Conservation (phyloP, 2,113 vertebrate genomes). For the Balaenoptera acutorostrata region DNA sequence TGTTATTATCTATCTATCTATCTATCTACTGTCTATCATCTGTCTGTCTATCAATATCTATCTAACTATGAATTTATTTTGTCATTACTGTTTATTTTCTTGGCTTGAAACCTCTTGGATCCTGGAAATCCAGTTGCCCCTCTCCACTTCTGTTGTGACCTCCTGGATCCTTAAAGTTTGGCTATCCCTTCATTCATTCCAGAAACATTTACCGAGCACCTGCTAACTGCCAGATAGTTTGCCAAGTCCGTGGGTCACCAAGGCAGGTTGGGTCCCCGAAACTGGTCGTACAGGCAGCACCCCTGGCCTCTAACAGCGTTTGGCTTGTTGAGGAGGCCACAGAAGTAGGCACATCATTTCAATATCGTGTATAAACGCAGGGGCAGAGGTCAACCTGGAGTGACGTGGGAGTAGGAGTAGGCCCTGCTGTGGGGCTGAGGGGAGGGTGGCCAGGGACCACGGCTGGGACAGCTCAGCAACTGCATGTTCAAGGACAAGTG, state of each 20-base stretch:
- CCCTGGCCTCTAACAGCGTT: background rate
- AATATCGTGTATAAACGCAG: background rate
- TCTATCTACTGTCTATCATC: background rate
- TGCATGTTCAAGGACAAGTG: background rate
- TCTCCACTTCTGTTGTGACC: background rate
- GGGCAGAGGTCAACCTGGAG: background rate
- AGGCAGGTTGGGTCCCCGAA: background rate
- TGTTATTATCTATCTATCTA: background rate
- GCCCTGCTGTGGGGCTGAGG: background rate
- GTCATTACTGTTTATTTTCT: background rate
- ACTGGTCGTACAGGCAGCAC: background rate
- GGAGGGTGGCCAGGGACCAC: background rate
- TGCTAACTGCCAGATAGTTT: background rate
- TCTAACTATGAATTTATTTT: background rate
- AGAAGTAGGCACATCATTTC: background rate
- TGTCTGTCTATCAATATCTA: background rate
- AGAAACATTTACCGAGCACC: background rate
- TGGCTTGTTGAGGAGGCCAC: background rate
- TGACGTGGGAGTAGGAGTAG: background rate
- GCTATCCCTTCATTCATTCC: background rate
- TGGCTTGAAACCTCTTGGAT: background rate
- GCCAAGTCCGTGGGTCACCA: background rate
- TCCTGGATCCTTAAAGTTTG: background rate
- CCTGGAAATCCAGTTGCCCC: background rate
- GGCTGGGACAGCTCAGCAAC: background rate